Evolutionary conservation across 2,888 invertebrate genomes (phyloP).

Genomic region (Atherix ibis): DNA sequence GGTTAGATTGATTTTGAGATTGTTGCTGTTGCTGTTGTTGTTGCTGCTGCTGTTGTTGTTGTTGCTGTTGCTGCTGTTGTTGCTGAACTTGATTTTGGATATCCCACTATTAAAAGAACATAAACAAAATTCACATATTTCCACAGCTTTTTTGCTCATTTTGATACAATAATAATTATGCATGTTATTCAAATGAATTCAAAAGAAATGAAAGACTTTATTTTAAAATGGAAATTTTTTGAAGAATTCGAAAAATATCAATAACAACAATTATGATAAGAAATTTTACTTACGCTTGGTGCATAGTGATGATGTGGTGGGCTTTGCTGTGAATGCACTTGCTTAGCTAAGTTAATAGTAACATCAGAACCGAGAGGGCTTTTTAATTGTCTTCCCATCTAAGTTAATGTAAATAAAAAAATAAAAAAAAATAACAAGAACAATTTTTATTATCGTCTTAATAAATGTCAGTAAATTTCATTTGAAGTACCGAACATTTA

Average conservation of each 20-base stretch:
- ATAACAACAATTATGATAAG: background rate
- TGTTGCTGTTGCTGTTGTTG: slow-evolving; percentile 21
- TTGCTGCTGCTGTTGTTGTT: slow-evolving; percentile 16
- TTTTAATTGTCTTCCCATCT: slow-evolving; percentile 32
- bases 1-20: slow-evolving; percentile 18
- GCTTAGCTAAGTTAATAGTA: slow-evolving; percentile 30
- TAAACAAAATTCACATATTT: background rate
- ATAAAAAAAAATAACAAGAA: slow-evolving; percentile 1
- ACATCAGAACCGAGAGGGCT: slow-evolving; percentile 31
- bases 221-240: too few species aligned
- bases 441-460: too few species aligned
- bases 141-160: background rate
- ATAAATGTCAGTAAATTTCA: too few species aligned
- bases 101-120: slow-evolving; percentile 23
- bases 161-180: background rate
- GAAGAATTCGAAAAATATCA: background rate
- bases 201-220: too few species aligned
- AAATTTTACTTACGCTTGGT: slow-evolving; percentile 23
- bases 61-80: slow-evolving; percentile 31
- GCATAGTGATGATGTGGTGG: slow-evolving; percentile 33
- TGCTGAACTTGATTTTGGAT: slow-evolving; percentile 34
- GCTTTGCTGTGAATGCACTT: slow-evolving; percentile 32
- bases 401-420: slow-evolving; percentile 7
- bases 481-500: too few species aligned
- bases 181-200: too few species aligned